Evolutionary conservation across 2,113 vertebrate species (phyloP).

Genomic region (Sinosuthora webbiana): DNA sequence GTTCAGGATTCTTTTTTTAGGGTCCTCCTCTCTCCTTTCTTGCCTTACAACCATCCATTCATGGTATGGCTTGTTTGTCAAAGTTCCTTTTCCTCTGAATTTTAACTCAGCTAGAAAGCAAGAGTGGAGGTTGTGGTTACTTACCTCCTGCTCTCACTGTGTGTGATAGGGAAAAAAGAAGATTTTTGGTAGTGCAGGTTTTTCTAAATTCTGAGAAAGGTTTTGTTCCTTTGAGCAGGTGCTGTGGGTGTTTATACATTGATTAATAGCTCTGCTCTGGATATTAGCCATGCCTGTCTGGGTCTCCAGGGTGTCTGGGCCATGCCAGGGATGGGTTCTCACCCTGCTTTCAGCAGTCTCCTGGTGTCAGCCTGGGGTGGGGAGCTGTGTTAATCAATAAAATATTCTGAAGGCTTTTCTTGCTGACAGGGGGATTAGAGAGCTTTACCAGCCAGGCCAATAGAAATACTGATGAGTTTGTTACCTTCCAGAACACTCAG

Average conservation of each 20-base stretch:
- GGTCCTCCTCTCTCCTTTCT: background rate
- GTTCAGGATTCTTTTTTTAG: background rate
- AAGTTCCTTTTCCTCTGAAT: background rate
- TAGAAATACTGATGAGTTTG: constrained; percentile 34
- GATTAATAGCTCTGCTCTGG: background rate
- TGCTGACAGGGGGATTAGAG: background rate
- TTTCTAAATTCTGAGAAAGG: too few relatives aligned
- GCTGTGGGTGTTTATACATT: fast-evolving
- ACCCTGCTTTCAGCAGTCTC: background rate
- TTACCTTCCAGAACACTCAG: background rate
- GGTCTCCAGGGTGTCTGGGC: background rate
- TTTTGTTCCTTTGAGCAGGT: background rate
- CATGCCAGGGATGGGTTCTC: background rate
- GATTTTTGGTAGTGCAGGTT: background rate
- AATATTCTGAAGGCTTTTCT: background rate
- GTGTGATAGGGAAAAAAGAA: background rate
- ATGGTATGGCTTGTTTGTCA: background rate
- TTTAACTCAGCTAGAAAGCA: background rate
- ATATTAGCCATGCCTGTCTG: background rate
- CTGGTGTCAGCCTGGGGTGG: background rate
- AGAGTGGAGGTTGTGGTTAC: background rate
- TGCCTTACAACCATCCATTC: background rate
- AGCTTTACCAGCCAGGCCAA: constrained; percentile 22
- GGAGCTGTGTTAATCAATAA: background rate
- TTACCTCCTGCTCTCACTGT: background rate